A percentile compares a stretch with the other conserved stretches of the same genome.
These are phyloP conservation scores for Sweltsa coloradensis DNA, from an alignment of 1,140 invertebrate species.

Conservation along the genomic window DNA sequence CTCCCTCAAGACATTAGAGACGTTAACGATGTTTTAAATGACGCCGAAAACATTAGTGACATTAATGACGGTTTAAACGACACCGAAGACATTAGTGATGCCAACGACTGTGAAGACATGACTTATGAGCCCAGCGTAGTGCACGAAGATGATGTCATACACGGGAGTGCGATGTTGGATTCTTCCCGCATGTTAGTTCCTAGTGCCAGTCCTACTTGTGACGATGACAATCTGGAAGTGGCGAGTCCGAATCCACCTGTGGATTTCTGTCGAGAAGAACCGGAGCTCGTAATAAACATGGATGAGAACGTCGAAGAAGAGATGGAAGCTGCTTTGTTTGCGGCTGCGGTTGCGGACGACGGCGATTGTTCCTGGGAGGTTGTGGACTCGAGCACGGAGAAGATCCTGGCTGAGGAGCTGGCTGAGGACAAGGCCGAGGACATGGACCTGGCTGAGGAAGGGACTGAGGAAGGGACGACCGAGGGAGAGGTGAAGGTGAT, in stretches of 20 bases:
- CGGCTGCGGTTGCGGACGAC: background rate
- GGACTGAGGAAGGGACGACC: constrained; percentile 19
- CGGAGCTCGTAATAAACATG: constrained; percentile 15
- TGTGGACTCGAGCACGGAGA: constrained; percentile 33
- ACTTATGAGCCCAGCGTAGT: constrained; percentile 4
- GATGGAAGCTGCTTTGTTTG: constrained; percentile 1
- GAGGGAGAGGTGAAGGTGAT: constrained; percentile 32
- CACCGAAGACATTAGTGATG: no score
- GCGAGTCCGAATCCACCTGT: background rate
- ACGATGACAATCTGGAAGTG: background rate
- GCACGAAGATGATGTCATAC: constrained; percentile 7
- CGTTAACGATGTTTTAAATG: no score
- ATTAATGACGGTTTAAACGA: no score
- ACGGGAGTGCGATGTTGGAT: constrained; percentile 6
- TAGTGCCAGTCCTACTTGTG: background rate
- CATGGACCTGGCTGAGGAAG: constrained; percentile 19
- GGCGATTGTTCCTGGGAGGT: constrained; percentile 31
- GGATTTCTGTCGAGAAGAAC: constrained; percentile 1
- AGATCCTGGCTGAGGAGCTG: constrained; percentile 29
- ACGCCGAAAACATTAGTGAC: no score
- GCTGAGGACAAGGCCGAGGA: no score
- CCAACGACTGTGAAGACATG: background rate
- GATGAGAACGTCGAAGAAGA: constrained; percentile 13
- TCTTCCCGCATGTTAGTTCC: background rate
- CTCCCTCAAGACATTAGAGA: no score